These are phyloP conservation scores for Lasioglossum marginatum DNA, from an alignment of 2,888 invertebrate genomes.

Conservation along the genomic window DNA sequence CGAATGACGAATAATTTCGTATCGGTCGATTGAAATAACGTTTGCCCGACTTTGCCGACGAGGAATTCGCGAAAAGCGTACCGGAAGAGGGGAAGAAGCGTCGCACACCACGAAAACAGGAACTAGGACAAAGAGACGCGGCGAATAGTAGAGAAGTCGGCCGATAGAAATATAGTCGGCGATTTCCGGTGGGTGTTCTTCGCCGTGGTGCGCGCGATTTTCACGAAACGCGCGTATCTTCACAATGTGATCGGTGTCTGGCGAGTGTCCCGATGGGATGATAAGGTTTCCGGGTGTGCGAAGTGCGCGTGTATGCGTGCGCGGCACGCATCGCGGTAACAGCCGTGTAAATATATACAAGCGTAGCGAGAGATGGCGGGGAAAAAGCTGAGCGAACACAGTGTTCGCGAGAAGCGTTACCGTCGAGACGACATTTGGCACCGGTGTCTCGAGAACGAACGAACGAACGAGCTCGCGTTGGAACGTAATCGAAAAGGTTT, in stretches of 20 bases:
- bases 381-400: neutral
- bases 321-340: neutral
- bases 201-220: slow-evolving; percentile 13
- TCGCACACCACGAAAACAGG: neutral
- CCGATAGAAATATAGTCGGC: neutral
- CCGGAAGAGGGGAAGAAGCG: neutral
- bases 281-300: neutral
- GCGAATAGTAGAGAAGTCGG: neutral
- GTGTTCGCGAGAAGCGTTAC: neutral
- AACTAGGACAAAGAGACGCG: neutral
- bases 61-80: neutral
- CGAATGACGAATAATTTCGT: neutral
- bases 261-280: neutral
- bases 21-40: too few relatives aligned
- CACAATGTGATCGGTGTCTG: neutral
- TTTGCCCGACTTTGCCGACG: neutral
- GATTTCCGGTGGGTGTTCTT: neutral
- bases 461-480: neutral
- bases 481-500: neutral
- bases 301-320: neutral
- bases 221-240: neutral
- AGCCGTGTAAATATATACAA: slow-evolving; percentile 1
- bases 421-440: neutral
- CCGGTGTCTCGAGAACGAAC: neutral
- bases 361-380: neutral